Evolutionary conservation across 2,113 vertebrate species (phyloP).

Genomic region (Elephantulus edwardii): DNA sequence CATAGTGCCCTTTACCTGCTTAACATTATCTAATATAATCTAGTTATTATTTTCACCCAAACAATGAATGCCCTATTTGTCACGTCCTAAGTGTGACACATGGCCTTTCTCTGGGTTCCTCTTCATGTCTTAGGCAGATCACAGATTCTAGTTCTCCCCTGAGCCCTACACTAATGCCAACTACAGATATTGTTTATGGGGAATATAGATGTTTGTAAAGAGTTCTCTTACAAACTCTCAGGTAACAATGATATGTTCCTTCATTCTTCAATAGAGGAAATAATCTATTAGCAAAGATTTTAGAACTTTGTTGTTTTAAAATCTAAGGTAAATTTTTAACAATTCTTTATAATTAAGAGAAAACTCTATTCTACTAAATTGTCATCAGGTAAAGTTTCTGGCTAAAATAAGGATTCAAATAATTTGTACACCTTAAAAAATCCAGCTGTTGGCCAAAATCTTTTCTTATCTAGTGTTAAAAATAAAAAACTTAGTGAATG

Average conservation of each 20-base stretch:
- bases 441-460: background rate
- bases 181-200: background rate
- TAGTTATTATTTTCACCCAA: background rate
- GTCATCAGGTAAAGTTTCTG: background rate
- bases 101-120: background rate
- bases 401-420: constrained; percentile 4
- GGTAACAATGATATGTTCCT: background rate
- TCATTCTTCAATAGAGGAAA: background rate
- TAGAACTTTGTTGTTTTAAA: background rate
- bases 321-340: background rate
- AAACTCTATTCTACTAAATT: background rate
- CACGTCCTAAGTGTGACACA: too few species aligned
- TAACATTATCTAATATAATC: background rate
- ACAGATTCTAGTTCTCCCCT: background rate
- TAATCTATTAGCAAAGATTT: background rate
- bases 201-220: background rate
- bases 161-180: background rate
- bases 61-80: background rate
- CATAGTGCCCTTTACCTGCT: background rate
- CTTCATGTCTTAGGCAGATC: background rate
- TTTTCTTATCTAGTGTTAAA: background rate
- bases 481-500: background rate
- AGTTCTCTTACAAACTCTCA: background rate
- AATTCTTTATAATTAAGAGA: background rate
- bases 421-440: constrained; percentile 31